Evolutionary conservation across 2,888 invertebrate genomes (phyloP).

Genomic region (Polia nebulosa): DNA sequence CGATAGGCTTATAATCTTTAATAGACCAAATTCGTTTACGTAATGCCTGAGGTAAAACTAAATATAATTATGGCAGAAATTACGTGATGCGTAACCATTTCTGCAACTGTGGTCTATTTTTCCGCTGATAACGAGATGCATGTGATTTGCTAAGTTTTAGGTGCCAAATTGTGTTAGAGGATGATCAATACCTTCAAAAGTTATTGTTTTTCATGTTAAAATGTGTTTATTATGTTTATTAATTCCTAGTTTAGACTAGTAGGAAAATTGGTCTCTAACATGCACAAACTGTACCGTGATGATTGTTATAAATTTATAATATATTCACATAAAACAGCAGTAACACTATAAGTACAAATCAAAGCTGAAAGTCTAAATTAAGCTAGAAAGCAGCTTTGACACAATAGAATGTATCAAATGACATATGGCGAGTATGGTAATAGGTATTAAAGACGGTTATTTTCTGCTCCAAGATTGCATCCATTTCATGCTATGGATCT

Average conservation of each 20-base stretch:
- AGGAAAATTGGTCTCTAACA: conserved; percentile 40
- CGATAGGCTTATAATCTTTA: background rate
- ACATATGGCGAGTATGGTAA: conserved; percentile 53
- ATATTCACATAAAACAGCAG: conserved; percentile 55
- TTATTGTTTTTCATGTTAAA: conserved; percentile 27
- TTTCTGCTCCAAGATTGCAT: conserved; percentile 65
- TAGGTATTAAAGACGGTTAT: conserved; percentile 69
- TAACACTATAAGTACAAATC: conserved; percentile 58
- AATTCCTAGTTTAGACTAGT: conserved; percentile 3
- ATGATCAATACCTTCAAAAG: conserved; percentile 4
- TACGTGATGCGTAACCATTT: background rate
- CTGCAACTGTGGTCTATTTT: background rate
- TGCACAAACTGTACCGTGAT: conserved; percentile 54
- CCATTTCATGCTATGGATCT: conserved; percentile 79
- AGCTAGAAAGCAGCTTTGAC: conserved; percentile 64
- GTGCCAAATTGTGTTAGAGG: conserved; percentile 10
- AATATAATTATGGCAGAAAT: background rate
- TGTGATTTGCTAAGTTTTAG: conserved; percentile 13
- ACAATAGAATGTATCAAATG: conserved; percentile 61
- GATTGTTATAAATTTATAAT: conserved; percentile 42
- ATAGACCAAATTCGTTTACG: conserved; percentile 4
- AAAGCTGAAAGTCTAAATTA: conserved; percentile 66
- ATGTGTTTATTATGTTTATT: conserved; percentile 13
- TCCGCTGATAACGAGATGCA: background rate
- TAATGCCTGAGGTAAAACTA: background rate